A percentile compares a stretch with the other conserved stretches of the same genome.
Conservation (phyloP, 2,113 vertebrate genomes). For the Xiphias gladius region DNA sequence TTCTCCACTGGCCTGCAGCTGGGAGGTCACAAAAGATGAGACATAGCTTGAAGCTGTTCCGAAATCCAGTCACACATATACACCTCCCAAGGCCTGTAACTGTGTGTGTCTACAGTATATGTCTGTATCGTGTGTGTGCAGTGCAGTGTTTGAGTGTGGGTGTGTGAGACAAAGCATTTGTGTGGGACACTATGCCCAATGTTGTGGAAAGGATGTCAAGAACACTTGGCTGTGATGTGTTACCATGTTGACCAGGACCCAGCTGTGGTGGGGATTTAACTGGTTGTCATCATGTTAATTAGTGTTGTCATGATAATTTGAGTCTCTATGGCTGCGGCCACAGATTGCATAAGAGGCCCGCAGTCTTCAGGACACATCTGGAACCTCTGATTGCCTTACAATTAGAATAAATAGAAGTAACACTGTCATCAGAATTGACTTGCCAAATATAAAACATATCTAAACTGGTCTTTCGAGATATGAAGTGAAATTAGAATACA, state of each 20-base stretch:
- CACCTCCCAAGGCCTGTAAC: slow-evolving; percentile 39
- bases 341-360: slow-evolving; percentile 65
- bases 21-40: slow-evolving; percentile 68
- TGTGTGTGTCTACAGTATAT: slow-evolving; percentile 21
- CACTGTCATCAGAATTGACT: slow-evolving; percentile 50
- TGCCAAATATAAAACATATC: slow-evolving; percentile 48
- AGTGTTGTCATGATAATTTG: slow-evolving; percentile 76
- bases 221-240: slow-evolving; percentile 74
- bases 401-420: slow-evolving; percentile 73
- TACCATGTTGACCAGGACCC: slow-evolving; percentile 70
- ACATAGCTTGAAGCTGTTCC: slow-evolving; percentile 64
- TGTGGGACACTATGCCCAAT: slow-evolving; percentile 53
- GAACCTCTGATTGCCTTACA: slow-evolving; percentile 68
- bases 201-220: slow-evolving; percentile 72
- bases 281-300: slow-evolving; percentile 79
- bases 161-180: slow-evolving; percentile 36
- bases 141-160: not conserved
- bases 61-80: slow-evolving; percentile 63
- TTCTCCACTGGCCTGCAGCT: slow-evolving; percentile 58
- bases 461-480: slow-evolving; percentile 41
- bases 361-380: slow-evolving; percentile 76
- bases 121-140: slow-evolving; percentile 9
- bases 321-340: slow-evolving; percentile 50
- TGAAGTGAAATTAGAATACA: slow-evolving; percentile 45
- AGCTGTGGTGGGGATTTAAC: slow-evolving; percentile 75